Base-by-base conservation (phyloP, 2,113 vertebrate species). In the Perca flavescens region DNA sequence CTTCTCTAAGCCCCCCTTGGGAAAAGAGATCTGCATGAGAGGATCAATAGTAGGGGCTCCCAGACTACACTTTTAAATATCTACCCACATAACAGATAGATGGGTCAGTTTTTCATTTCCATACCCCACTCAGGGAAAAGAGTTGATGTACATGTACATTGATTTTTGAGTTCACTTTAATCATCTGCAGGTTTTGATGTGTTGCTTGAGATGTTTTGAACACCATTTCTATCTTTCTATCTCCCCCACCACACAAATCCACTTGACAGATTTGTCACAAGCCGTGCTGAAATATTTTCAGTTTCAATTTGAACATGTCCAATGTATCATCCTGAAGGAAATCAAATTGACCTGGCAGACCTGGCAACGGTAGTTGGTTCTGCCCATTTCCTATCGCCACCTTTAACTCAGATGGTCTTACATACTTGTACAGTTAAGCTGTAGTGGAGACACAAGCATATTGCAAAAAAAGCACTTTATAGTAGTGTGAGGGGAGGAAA, bases 241-340 rank as follows among this genome's bases (percentile, higher is more conserved):
- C 71, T 60, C 60, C 31, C 31, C 31, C 31, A 0, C 28, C 11
- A 4, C 34, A 49, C 62, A 88, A 87, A 84, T 28, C 64, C 71
- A 85, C 83, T 80, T 82, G 83, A 86, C 75, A 77, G 85, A 88
- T 85, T 82, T 84, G 73, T 89, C 85, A 60, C 73, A 5, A 75
- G 78, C 71, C 69, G 61, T 49, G 70, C 71, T 65, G 68, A 85
- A 87, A 80, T 86, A 86, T 85, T 88, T 89, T 86, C 80, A 60
- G 70, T 85, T 91, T 86, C 83, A 83, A 85, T 83, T 89, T 85
- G 62, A 84, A 88, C 77, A 77, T 77, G 79, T 80, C 85, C 83
- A 74, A 85, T 84, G 86, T 84, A 86, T 93, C 83, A 90, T 82
- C 82, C 85, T 75, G 74, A 50, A 85, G 80, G 74, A 86, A 90